Conservation (phyloP, 2,797 vertebrate species). For the Diplodus sargus region DNA sequence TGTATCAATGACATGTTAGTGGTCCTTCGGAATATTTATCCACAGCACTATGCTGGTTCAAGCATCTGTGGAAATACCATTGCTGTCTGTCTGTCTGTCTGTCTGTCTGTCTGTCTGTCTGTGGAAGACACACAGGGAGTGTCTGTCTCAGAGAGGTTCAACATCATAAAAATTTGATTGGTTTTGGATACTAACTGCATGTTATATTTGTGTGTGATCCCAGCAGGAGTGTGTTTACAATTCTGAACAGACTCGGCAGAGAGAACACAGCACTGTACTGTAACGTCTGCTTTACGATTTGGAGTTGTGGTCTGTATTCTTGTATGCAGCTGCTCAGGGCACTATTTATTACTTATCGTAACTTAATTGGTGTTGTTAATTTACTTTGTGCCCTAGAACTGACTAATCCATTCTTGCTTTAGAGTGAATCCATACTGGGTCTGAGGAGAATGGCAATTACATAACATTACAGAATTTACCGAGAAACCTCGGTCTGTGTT, state of each 20-base stretch:
- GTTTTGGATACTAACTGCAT: conserved; percentile 38
- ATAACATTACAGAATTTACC: background rate
- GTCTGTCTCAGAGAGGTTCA: conserved; percentile 32
- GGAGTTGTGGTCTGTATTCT: background rate
- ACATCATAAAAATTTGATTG: conserved; percentile 33
- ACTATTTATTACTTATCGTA: background rate
- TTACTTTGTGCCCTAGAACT: background rate
- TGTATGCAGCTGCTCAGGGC: background rate
- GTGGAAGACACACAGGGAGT: conserved; percentile 6
- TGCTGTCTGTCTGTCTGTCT: conserved; percentile 12
- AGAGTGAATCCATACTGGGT: background rate
- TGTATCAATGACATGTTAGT: conserved; percentile 1
- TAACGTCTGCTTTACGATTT: background rate
- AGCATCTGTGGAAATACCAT: background rate
- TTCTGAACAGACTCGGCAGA: background rate
- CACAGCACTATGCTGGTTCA: background rate
- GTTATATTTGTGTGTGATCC: conserved; percentile 22
- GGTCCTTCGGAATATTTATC: background rate
- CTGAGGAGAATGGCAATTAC: background rate
- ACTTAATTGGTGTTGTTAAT: background rate
- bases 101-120: background rate
- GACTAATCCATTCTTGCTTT: background rate
- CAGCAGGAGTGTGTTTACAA: background rate
- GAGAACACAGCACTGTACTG: background rate
- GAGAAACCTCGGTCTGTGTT: background rate